Percentiles rank a stretch among this genome's conserved stretches.
These are phyloP conservation scores for Cinclus cinclus DNA, from an alignment of 2,113 vertebrate species.

Conservation along the genomic window DNA sequence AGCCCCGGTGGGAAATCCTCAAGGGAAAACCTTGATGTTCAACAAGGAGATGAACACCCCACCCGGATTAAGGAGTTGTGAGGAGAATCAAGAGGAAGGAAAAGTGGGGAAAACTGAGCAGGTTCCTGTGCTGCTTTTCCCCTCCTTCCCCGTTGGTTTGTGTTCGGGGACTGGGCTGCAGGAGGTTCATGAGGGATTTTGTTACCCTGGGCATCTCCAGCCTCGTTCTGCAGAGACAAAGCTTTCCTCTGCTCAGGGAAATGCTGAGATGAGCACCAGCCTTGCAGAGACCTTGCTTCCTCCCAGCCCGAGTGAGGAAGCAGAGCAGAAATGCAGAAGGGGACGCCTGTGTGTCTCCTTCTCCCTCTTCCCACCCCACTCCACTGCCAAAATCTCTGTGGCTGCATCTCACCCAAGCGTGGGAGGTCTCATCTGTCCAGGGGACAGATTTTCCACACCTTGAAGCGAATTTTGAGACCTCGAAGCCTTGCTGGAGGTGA, in stretches of 20 bases:
- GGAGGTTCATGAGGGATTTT: not conserved
- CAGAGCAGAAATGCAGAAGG: not conserved
- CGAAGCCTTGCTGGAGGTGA: not conserved
- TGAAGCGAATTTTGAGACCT: not conserved
- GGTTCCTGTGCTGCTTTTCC: not conserved
- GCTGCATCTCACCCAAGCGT: fast-evolving
- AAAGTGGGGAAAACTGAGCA: not conserved
- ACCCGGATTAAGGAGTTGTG: not conserved
- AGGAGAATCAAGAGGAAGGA: not conserved
- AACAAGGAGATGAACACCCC: fast-evolving
- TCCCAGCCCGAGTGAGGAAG: fast-evolving
- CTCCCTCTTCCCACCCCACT: not conserved
- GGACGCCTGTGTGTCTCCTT: not conserved
- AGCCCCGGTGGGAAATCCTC: fast-evolving
- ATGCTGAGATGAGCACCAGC: not conserved
- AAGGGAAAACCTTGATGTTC: not conserved
- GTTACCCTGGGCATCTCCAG: constrained; percentile 27
- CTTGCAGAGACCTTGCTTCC: not conserved
- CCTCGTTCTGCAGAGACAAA: not conserved
- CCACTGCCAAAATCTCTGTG: not conserved
- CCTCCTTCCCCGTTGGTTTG: not conserved
- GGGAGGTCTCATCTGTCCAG: not conserved
- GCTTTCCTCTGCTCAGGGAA: not conserved
- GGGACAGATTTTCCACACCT: not conserved
- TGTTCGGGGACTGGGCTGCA: fast-evolving